Conservation (phyloP, 2,888 invertebrate species). For the Drosophila mercatorum region DNA sequence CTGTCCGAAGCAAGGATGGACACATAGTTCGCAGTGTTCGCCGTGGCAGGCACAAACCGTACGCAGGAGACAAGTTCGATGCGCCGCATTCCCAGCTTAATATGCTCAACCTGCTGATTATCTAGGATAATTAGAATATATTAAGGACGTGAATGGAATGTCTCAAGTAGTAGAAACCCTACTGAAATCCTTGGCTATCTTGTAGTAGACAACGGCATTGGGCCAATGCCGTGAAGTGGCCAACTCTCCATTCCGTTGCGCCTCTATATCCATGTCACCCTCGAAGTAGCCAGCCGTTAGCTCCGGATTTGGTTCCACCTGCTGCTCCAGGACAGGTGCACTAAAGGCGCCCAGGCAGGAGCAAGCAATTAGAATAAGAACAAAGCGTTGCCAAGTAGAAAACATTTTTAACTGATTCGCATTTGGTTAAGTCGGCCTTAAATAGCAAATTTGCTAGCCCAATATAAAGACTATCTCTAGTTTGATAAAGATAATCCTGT, state of each 20-base stretch:
- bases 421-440: too few relatives aligned
- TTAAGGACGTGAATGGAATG: background rate
- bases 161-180: background rate
- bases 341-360: background rate
- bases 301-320: slow-evolving; percentile 87
- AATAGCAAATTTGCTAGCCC: too few relatives aligned
- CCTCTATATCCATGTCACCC: slow-evolving; percentile 90
- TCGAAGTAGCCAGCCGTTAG: slow-evolving; percentile 90
- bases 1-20: slow-evolving; percentile 67
- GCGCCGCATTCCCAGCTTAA: slow-evolving; percentile 88
- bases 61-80: slow-evolving; percentile 90
- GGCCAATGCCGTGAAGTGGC: slow-evolving; percentile 87
- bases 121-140: slow-evolving; percentile 40
- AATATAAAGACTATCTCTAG: too few relatives aligned
- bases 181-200: slow-evolving; percentile 65
- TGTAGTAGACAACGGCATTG: slow-evolving; percentile 88
- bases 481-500: too few relatives aligned
- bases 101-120: slow-evolving; percentile 86
- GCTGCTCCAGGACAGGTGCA: slow-evolving; percentile 16
- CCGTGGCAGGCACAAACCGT: slow-evolving; percentile 87
- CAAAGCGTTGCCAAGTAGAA: too few relatives aligned
- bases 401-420: too few relatives aligned
- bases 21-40: slow-evolving; percentile 66
- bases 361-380: too few relatives aligned
- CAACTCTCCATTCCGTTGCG: slow-evolving; percentile 86